Percentiles rank a stretch among this genome's conserved stretches.
These are phyloP conservation scores for Alouatta palliata DNA, from an alignment of 2,113 vertebrate species.

Conservation along the genomic window DNA sequence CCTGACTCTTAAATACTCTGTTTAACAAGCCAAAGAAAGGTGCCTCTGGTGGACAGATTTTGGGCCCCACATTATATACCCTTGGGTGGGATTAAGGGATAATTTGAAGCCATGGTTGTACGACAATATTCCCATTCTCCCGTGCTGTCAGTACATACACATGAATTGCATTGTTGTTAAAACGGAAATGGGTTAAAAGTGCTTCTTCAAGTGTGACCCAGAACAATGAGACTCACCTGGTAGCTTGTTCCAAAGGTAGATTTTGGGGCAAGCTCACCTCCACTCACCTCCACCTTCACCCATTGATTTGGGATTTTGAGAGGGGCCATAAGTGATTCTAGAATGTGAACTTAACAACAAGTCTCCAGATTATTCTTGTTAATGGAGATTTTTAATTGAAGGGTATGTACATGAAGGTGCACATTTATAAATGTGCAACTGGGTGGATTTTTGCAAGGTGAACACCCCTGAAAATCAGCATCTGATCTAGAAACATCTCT, in stretches of 20 bases:
- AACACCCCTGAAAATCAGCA: neutral
- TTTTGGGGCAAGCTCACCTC: neutral
- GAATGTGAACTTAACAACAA: neutral
- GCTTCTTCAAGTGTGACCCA: neutral
- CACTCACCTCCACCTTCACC: neutral
- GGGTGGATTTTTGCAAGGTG: neutral
- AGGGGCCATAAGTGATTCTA: neutral
- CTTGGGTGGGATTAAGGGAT: neutral
- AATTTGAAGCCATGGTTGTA: neutral
- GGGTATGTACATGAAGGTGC: neutral
- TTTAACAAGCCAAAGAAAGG: neutral
- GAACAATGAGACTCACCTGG: neutral
- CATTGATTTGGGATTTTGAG: neutral
- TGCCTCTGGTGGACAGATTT: neutral
- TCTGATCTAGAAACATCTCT: neutral
- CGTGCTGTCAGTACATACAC: neutral
- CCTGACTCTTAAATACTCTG: neutral
- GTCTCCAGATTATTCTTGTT: neutral
- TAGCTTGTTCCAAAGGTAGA: neutral
- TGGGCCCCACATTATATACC: no score
- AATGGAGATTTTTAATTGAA: neutral
- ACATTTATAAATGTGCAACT: neutral
- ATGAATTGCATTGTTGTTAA: neutral
- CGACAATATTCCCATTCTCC: neutral
- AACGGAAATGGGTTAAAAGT: neutral